Conservation (phyloP, 1,140 invertebrate genomes). For the Drosophila equinoxialis region DNA sequence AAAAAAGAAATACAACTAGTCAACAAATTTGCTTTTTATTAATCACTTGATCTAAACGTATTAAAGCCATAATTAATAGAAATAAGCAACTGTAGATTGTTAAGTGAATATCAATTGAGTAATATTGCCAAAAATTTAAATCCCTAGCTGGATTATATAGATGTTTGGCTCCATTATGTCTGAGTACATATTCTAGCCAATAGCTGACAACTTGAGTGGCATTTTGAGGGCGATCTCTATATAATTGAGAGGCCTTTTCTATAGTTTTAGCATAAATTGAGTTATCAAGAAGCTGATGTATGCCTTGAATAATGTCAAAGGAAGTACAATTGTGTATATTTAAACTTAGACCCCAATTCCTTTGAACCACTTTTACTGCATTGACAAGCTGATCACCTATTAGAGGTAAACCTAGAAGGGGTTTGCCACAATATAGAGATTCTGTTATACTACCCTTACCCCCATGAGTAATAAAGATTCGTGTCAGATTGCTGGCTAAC, state of each 20-base stretch:
- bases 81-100: conserved; percentile 30
- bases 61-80: neutral
- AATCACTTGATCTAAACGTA: conserved; percentile 27
- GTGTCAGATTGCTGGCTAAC: conserved; percentile 86
- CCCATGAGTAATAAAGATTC: conserved; percentile 89
- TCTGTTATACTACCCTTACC: conserved; percentile 88
- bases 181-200: conserved; percentile 79
- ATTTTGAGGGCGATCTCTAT: conserved; percentile 67
- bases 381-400: conserved; percentile 86
- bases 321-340: conserved; percentile 69
- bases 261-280: conserved; percentile 37
- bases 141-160: conserved; percentile 65
- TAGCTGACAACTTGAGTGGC: conserved; percentile 47
- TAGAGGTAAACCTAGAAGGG: conserved; percentile 88
- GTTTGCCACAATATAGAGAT: conserved; percentile 87
- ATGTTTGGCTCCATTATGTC: conserved; percentile 82
- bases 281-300: conserved; percentile 39
- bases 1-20: conserved; percentile 72
- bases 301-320: conserved; percentile 40
- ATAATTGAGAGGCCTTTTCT: conserved; percentile 44
- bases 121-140: conserved; percentile 39
- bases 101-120: conserved; percentile 49
- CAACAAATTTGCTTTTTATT: conserved; percentile 41
- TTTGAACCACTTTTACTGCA: conserved; percentile 79
- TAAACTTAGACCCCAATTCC: conserved; percentile 83